A percentile compares a stretch with the other conserved stretches of the same genome.
phyloP scores from a whole-genome alignment of 2,797 vertebrate genomes.

The Scomberomorus guttatus region DNA sequence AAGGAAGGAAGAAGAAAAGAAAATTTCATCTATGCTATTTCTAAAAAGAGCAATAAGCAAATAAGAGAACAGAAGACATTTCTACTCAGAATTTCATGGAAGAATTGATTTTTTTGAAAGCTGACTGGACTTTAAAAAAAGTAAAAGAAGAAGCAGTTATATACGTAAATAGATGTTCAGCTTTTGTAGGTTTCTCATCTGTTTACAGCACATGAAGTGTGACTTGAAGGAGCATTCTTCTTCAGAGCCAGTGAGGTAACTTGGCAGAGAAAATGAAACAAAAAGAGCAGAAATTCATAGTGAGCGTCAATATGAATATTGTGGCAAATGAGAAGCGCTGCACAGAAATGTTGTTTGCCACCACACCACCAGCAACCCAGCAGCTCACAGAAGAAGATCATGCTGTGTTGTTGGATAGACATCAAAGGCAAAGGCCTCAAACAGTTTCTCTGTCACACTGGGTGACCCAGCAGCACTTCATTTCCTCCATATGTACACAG shows the following conservation, averaged over 20 bases:
- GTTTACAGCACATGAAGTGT: constrained; percentile 26
- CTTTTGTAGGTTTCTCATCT: constrained; percentile 24
- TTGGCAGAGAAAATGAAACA: constrained; percentile 12
- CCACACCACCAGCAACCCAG: constrained; percentile 29
- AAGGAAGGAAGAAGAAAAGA: not conserved
- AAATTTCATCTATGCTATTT: not conserved
- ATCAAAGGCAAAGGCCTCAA: constrained; percentile 70
- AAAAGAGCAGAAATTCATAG: not conserved
- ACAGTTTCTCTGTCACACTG: constrained; percentile 69
- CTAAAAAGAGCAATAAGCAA: not conserved
- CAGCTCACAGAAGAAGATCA: constrained; percentile 56
- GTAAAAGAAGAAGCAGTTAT: not conserved
- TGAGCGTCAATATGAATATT: constrained; percentile 5
- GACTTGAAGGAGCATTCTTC: constrained; percentile 24
- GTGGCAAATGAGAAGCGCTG: constrained; percentile 35
- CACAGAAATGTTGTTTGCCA: constrained; percentile 45
- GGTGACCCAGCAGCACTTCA: constrained; percentile 64
- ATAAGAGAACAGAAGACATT: constrained; percentile 1
- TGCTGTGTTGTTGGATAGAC: constrained; percentile 67
- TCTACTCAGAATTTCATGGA: not conserved
- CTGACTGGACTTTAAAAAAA: not conserved
- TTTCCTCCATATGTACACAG: constrained; percentile 68
- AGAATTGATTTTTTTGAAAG: not conserved
- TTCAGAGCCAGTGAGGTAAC: not conserved
- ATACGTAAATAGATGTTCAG: not conserved